Conservation (phyloP, 2,888 invertebrate species). For the Achlya flavicornis region DNA sequence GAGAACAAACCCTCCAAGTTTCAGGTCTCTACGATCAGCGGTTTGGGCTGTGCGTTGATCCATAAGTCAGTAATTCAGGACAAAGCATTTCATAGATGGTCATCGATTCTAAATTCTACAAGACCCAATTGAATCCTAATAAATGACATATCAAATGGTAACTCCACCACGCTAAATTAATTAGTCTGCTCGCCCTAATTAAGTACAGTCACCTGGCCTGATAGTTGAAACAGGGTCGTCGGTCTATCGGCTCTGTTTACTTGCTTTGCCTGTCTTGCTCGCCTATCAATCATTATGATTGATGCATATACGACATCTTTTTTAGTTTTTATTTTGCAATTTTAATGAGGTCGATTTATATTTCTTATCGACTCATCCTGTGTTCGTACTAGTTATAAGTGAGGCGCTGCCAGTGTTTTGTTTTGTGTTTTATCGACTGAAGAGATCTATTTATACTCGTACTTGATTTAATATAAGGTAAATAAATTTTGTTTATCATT, state of each 20-base stretch:
- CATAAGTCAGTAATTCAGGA: too few species aligned
- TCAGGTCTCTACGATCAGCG: too few species aligned
- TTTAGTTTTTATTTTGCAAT: slow-evolving; percentile 55
- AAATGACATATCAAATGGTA: slow-evolving; percentile 24
- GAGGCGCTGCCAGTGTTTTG: slow-evolving; percentile 12
- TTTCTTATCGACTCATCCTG: slow-evolving; percentile 37
- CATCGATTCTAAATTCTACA: neutral
- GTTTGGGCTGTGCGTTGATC: too few species aligned
- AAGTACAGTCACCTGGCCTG: slow-evolving; percentile 56
- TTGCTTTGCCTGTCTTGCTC: slow-evolving; percentile 11
- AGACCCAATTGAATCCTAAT: slow-evolving; percentile 16
- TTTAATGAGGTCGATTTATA: slow-evolving; percentile 37
- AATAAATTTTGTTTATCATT: neutral
- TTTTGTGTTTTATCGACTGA: neutral
- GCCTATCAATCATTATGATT: slow-evolving; percentile 71
- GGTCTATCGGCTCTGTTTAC: slow-evolving; percentile 28
- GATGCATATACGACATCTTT: slow-evolving; percentile 54
- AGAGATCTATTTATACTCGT: neutral
- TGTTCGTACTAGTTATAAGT: slow-evolving; percentile 22
- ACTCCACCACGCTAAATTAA: slow-evolving; percentile 47
- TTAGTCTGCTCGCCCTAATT: slow-evolving; percentile 47
- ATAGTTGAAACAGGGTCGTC: slow-evolving; percentile 56
- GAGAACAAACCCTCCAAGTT: too few species aligned
- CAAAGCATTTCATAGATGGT: too few species aligned
- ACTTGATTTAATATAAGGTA: neutral